Base-by-base conservation (phyloP, 2,113 vertebrate species). In the Erythrocebus patas region DNA sequence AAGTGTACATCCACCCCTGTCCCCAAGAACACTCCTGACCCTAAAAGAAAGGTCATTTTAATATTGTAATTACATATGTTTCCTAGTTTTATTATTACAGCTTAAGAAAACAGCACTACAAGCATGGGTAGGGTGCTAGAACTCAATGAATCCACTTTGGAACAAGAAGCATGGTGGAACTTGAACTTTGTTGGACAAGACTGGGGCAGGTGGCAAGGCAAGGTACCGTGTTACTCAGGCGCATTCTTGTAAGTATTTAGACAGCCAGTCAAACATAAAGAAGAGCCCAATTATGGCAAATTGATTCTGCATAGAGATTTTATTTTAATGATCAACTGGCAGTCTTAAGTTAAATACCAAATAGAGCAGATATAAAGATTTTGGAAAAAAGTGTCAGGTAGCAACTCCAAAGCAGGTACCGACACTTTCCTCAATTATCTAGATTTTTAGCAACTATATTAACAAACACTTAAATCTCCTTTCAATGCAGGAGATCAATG, bases 241-340 rank as follows among this genome's bases (percentile, higher is more conserved):
- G 43, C 27, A 6, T 48, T 70, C 61, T 52, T 25, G 23, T 38
- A 89, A 89, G 72, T 3, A 27, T 79, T 2, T 55, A 61, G 82
- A 66, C 43, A 89, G 38, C 64, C 20, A 90, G 64, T n/a, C 20
- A 92, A 75, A 84, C 5, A 86, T 2, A 22, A 43, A 94, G 45
- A 90, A 12, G 3, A n/a, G 35, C 3, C 38, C 73, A 90, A 18
- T 43, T 45, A 94, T 1, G n/a, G 73, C 25, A 91, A 66, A 90
- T 7, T 66, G 52, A 91, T 72, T 70, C 50, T 38, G 81, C 6
- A 64, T 1, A 25, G 40, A 97, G 66, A 92, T 85, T 95, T 97
- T 88, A 97, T 83, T 94, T 92, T 89, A 96, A 52, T 95, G 55
- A 91, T 68, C 10, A 98, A 90, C 3, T 45, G 83, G 38, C 72